phyloP scores from a whole-genome alignment of 64 coral and sea anemone genomes.

The Porites lutea region DNA sequence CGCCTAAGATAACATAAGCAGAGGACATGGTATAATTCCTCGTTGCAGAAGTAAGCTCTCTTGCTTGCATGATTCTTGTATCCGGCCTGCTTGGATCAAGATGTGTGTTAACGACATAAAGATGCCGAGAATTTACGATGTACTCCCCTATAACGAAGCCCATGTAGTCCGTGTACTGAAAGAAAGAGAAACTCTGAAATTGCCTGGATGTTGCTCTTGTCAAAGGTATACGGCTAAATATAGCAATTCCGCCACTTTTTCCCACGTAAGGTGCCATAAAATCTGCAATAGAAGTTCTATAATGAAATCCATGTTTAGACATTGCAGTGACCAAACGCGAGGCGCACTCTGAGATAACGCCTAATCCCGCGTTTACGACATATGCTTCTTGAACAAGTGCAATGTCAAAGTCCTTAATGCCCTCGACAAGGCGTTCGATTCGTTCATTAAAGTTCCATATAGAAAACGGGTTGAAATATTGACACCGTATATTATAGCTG shows the following conservation, averaged over 20 bases:
- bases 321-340: conserved; percentile 27
- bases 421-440: conserved; percentile 29
- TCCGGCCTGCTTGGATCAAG: conserved; percentile 61
- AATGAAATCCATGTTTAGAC: conserved; percentile 46
- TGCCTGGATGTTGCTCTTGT: background rate
- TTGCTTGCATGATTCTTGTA: conserved; percentile 47
- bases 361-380: conserved; percentile 39
- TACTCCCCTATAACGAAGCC: conserved; percentile 68
- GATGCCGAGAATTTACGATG: conserved; percentile 25
- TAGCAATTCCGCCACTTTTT: conserved; percentile 46
- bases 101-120: conserved; percentile 82
- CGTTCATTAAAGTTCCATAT: conserved; percentile 17
- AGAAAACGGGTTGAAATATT: background rate
- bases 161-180: conserved; percentile 18
- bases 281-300: conserved; percentile 45
- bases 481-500: conserved; percentile 62
- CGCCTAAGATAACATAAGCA: conserved; percentile 73
- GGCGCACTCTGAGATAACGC: conserved; percentile 41
- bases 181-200: background rate
- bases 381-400: conserved; percentile 54
- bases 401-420: conserved; percentile 51
- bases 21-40: conserved; percentile 6
- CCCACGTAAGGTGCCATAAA: conserved; percentile 24
- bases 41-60: conserved; percentile 26
- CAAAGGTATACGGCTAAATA: conserved; percentile 53